Evolutionary conservation across 1,140 invertebrate genomes (phyloP).

Genomic region (Elysia chlorotica): DNA sequence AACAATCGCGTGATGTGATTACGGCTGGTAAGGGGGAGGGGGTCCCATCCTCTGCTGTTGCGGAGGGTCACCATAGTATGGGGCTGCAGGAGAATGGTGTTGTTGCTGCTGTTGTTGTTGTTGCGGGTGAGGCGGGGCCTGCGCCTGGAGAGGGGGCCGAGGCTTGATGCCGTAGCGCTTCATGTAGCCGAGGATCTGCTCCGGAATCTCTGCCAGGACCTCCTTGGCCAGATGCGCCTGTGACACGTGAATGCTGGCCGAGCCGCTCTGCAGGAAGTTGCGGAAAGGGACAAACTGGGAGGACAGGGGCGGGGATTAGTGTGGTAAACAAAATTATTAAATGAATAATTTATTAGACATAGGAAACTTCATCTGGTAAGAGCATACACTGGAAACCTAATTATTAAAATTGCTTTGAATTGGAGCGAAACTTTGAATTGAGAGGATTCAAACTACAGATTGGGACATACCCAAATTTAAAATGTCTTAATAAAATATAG

Average conservation of each 20-base stretch:
- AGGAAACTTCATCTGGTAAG: not conserved
- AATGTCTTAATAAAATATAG: not conserved
- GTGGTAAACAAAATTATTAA: not conserved
- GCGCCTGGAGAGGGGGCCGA: constrained; percentile 29
- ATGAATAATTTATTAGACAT: not conserved
- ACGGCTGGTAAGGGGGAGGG: not conserved
- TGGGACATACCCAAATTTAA: too few species aligned
- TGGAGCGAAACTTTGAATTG: too few species aligned
- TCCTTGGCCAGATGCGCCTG: constrained; percentile 66
- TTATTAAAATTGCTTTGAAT: not conserved
- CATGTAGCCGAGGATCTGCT: constrained; percentile 70
- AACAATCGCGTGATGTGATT: too few species aligned
- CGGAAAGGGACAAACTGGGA: constrained; percentile 68
- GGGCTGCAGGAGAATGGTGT: constrained; percentile 5
- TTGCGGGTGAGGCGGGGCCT: not conserved
- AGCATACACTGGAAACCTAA: not conserved
- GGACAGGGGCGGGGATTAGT: not conserved
- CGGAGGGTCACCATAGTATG: too few species aligned
- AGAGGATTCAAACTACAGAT: too few species aligned
- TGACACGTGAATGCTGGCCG: constrained; percentile 39
- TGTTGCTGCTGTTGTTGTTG: constrained; percentile 42
- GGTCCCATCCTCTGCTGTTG: not conserved
- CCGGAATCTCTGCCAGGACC: constrained; percentile 70
- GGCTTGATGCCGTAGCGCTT: constrained; percentile 65
- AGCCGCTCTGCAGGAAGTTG: constrained; percentile 58